phyloP scores from a whole-genome alignment of 2,888 invertebrate species.

The Agonopterix heracliana region DNA sequence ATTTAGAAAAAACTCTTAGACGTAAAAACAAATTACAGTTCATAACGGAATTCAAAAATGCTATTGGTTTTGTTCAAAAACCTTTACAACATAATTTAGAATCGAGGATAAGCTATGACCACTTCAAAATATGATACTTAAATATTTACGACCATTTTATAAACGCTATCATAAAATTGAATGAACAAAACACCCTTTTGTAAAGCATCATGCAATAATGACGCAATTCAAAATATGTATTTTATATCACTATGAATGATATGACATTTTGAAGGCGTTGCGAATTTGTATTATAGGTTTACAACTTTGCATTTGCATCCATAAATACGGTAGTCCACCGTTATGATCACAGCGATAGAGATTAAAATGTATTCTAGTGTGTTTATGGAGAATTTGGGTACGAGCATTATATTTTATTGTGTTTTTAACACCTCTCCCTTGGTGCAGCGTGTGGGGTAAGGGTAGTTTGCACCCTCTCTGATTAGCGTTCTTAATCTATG shows the following conservation, averaged over 20 bases:
- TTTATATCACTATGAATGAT: conserved; percentile 70
- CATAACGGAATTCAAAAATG: too few species aligned
- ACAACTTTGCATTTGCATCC: conserved; percentile 17
- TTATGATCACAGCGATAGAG: conserved; percentile 14
- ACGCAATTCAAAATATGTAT: conserved; percentile 68
- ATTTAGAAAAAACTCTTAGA: too few species aligned
- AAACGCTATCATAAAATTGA: conserved; percentile 37
- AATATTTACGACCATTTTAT: conserved; percentile 36
- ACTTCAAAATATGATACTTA: conserved; percentile 12
- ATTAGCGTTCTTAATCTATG: conserved; percentile 71
- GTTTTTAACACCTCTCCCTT: conserved; percentile 71
- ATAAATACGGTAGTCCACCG: neutral
- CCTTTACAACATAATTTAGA: too few species aligned
- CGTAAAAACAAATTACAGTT: too few species aligned
- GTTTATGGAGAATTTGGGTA: neutral
- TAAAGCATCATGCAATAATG: conserved; percentile 38
- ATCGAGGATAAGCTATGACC: neutral
- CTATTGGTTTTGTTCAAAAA: too few species aligned
- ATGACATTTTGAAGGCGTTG: conserved; percentile 74
- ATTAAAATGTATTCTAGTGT: neutral
- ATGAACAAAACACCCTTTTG: conserved; percentile 48
- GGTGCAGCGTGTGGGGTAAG: conserved; percentile 40
- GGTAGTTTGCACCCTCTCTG: conserved; percentile 70
- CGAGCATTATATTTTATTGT: conserved; percentile 65
- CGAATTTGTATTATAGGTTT: conserved; percentile 53